Base-by-base conservation (phyloP, 2,113 vertebrate species). In the Lota lota region DNA sequence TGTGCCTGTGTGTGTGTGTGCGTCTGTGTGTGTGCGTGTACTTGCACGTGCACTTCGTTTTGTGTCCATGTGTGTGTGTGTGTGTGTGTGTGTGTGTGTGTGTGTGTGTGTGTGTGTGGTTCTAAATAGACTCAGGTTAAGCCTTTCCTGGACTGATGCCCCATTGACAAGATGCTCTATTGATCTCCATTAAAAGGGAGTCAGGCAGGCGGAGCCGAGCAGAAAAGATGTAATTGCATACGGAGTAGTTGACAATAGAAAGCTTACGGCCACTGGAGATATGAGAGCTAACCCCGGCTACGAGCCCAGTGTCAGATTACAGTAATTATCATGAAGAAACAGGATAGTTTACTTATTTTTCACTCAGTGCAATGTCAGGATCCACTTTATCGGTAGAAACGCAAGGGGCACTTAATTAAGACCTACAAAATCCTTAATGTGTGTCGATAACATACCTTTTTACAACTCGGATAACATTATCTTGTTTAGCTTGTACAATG, bases 181-280 rank as follows among this genome's bases (percentile, higher is more conserved):
- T 88, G 89, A 90, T 89, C 89, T 85, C 85, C 85, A 88, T 89
- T 88, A 88, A 81, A 85, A 33, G 17, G 80, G 88, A 88, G 89
- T 87, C 88, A 79, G 83, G 73, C 68, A 83, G 88, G 87, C 89
- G 87, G 83, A 78, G 84, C 78, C 74, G 74, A 77, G 76, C 79
- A 88, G 87, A 85, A 86, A 85, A 88, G 82, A 88, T 87, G 82
- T 82, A 87, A 90, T 87, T 88, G 88, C 79, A 79, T 72, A 64
- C 81, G 80, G 83, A 85, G 84, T 77, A 85, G 79, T 76, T 83
- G 82, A 87, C 83, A 85, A 79, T 77, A 77, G 80, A 74, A 81
- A 84, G 84, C 73, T 60, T 20, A 70, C 80, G 75, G 84, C 80
- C 77, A 51, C 79, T 82, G 79, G 73, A 68, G 78, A 75, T 75